Evolutionary conservation across 2,113 vertebrate genomes (phyloP), one percentile per base, ranked within the genome.

Genomic region (Gasterosteus nipponicus): DNA sequence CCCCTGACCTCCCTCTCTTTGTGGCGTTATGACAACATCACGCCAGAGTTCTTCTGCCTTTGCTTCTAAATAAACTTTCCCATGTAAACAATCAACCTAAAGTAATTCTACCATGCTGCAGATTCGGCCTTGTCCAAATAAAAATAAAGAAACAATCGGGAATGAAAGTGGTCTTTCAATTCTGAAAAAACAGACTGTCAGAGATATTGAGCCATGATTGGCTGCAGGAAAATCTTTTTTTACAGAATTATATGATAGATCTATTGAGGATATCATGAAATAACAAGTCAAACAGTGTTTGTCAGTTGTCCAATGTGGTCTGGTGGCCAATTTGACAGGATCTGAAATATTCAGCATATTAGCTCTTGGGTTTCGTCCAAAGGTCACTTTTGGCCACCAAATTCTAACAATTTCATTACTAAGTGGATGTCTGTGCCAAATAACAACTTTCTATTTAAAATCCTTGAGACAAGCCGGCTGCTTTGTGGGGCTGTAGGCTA

Each of bases 231-330:
- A 61, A 39, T 39, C 5, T 1, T 33, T 38, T 49, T 47, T 35
- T 51, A 22, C 35, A 41, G 46, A 10, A 44, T 35, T 61, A 47
- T 35, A 2, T 44, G 18, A 2, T 47, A 4, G 59, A 71, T 74
- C 63, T 47, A 74, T 44, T 29, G 49, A 46, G 39, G 38, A 44
- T 26, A 57, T 57, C 47, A 73, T 61, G 66, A 41, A 46, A 63
- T 33, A 12, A 15, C 18, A 49, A 33, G 22, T 53, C 65, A 39
- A 59, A 58, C 10, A 22, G 3, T 49, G 14, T 26, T 38, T 47
- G 42, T 47, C 19, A 59, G 26, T 33, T 22, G 39, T 2, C 26
- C 60, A 3, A 58, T 31, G 2, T 16, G n/a, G 12, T 39, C 5
- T n/a, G 9, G 46, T 33, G 33, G 33, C 33, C 33, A 33, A 33